Percentiles rank a stretch among this genome's conserved stretches.
phyloP scores from a whole-genome alignment of 2,113 vertebrate genomes.

The Oceanites oceanicus region DNA sequence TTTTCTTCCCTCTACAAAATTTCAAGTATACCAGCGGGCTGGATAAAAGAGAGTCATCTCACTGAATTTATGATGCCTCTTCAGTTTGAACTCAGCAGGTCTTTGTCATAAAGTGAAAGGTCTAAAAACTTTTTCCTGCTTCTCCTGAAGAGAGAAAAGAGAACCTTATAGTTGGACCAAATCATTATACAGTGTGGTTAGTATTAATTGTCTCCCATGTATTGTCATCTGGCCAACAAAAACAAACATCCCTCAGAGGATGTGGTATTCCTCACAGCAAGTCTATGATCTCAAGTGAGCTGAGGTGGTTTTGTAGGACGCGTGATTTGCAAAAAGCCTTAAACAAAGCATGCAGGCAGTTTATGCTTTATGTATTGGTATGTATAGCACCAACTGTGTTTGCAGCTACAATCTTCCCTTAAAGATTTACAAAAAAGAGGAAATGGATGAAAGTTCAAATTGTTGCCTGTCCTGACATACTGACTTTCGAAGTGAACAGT shows the following conservation, averaged over 20 bases:
- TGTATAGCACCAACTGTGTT: background rate
- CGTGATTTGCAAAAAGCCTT: background rate
- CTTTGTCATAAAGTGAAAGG: conserved; percentile 5
- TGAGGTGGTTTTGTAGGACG: background rate
- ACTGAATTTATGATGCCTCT: conserved; percentile 8
- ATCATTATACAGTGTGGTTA: background rate
- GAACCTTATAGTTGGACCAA: background rate
- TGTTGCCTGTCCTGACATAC: background rate
- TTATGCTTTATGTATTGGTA: background rate
- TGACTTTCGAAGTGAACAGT: background rate
- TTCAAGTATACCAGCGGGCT: background rate
- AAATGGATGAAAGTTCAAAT: background rate
- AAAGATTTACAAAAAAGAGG: background rate
- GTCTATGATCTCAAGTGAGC: background rate
- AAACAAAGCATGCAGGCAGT: background rate
- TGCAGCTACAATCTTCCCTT: background rate
- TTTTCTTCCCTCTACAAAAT: background rate
- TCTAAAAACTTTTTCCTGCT: background rate
- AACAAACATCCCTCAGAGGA: background rate
- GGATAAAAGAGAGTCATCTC: background rate
- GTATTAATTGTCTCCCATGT: conserved; percentile 2
- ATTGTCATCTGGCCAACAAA: conserved; percentile 28
- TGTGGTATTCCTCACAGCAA: background rate
- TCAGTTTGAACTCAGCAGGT: conserved; percentile 29
- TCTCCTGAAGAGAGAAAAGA: background rate